Conservation (phyloP, 2,113 vertebrate genomes). For the Spea multiplicata region DNA sequence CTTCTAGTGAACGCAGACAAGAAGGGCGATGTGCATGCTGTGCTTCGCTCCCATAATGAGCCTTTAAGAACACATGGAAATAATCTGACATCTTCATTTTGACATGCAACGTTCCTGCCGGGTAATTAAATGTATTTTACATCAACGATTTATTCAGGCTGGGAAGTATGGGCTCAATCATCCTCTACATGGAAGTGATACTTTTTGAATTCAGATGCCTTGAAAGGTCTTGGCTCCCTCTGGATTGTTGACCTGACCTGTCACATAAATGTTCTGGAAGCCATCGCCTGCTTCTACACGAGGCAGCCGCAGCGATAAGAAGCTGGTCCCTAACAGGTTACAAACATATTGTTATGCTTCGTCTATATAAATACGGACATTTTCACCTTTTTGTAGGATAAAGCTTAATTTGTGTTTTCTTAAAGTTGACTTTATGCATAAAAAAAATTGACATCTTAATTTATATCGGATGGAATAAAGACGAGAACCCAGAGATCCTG, state of each 20-base stretch:
- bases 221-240: conserved; percentile 1
- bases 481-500: too few species aligned
- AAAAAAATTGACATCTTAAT: too few species aligned
- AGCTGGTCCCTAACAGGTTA: neutral
- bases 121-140: conserved; percentile 51
- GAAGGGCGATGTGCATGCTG: conserved; percentile 1
- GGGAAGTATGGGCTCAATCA: conserved; percentile 29
- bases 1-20: neutral
- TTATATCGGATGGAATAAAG: too few species aligned
- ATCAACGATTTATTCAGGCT: conserved; percentile 38
- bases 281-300: neutral
- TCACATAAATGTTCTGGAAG: conserved; percentile 2
- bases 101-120: conserved; percentile 48
- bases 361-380: too few species aligned
- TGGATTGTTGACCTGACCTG: conserved; percentile 1
- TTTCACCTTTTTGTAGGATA: too few species aligned
- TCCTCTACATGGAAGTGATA: conserved; percentile 11
- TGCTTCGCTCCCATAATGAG: neutral
- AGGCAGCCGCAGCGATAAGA: too few species aligned
- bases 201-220: neutral
- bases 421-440: too few species aligned
- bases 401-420: too few species aligned
- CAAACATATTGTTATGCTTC: neutral
- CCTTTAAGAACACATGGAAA: conserved; percentile 30
- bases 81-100: conserved; percentile 50